A percentile compares a stretch with the other conserved stretches of the same genome.
phyloP scores from a whole-genome alignment of 2,888 invertebrate species.

The Azorinus chamasolen region DNA sequence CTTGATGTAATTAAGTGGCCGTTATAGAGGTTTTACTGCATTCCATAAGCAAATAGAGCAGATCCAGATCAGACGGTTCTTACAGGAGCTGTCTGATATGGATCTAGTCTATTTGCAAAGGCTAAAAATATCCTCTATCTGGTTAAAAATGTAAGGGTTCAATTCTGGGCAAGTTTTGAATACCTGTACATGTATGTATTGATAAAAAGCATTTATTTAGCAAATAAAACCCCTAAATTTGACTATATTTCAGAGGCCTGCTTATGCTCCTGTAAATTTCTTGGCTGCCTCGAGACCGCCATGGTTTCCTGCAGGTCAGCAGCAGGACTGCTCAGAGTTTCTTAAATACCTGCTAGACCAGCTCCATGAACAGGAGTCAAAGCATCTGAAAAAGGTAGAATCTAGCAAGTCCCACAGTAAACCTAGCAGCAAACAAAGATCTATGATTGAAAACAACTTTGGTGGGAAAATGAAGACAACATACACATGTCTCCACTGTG shows the following conservation, averaged over 20 bases:
- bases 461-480: slow-evolving; percentile 92
- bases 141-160: no score
- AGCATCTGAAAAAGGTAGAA: slow-evolving; percentile 7
- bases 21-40: no score
- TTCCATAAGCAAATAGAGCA: no score
- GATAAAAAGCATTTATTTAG: no score
- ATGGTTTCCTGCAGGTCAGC: slow-evolving; percentile 92
- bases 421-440: slow-evolving; percentile 6
- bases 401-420: slow-evolving; percentile 28
- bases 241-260: slow-evolving; percentile 87
- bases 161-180: no score
- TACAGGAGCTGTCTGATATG: no score
- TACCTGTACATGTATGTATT: no score
- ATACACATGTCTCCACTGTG: slow-evolving; percentile 92
- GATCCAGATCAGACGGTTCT: no score
- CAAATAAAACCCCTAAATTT: no score
- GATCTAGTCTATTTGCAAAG: no score
- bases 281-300: slow-evolving; percentile 91
- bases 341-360: slow-evolving; percentile 91
- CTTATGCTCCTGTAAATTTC: slow-evolving; percentile 91
- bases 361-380: slow-evolving; percentile 91
- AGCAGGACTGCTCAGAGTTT: slow-evolving; percentile 96
- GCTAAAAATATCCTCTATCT: no score
- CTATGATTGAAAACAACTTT: slow-evolving; percentile 91
- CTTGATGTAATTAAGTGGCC: no score